These are phyloP conservation scores for Cyprinodon diabolis DNA, from an alignment of 2,797 vertebrate species.

Conservation along the genomic window DNA sequence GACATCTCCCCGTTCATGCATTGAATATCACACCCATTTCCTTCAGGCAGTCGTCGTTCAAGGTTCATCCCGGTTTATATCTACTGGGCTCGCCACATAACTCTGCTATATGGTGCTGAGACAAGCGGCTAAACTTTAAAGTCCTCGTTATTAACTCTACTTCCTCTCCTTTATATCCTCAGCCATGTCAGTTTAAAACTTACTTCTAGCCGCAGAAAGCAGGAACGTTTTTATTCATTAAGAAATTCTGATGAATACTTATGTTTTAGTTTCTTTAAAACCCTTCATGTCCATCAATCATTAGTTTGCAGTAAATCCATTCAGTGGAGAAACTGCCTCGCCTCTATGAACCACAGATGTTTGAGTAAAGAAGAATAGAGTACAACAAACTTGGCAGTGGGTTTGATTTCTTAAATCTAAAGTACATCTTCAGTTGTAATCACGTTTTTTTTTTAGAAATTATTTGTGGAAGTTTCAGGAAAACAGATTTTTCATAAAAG, in stretches of 20 bases:
- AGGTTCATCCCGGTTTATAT: neutral
- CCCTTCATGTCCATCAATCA: neutral
- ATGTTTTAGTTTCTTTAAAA: neutral
- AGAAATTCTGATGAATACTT: slow-evolving; percentile 7
- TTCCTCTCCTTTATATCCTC: neutral
- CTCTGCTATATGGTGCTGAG: neutral
- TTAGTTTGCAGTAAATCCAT: slow-evolving; percentile 27
- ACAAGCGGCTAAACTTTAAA: slow-evolving; percentile 14
- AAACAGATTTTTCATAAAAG: slow-evolving; percentile 34
- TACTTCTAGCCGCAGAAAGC: slow-evolving; percentile 9
- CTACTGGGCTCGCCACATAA: neutral
- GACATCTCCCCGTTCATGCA: slow-evolving; percentile 16
- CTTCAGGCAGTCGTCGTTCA: slow-evolving; percentile 5
- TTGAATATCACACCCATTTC: slow-evolving; percentile 11
- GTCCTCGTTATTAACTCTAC: neutral
- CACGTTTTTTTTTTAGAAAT: slow-evolving; percentile 54
- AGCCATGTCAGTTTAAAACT: neutral
- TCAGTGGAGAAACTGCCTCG: slow-evolving; percentile 9
- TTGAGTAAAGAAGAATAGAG: neutral
- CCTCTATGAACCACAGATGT: slow-evolving; percentile 21
- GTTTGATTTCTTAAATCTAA: slow-evolving; percentile 43
- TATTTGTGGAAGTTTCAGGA: slow-evolving; percentile 39
- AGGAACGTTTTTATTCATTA: slow-evolving; percentile 9
- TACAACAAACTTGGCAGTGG: slow-evolving; percentile 66
- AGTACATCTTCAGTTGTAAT: slow-evolving; percentile 42